These are phyloP conservation scores for Eriocheir sinensis DNA, from an alignment of 1,140 invertebrate species.

Conservation along the genomic window DNA sequence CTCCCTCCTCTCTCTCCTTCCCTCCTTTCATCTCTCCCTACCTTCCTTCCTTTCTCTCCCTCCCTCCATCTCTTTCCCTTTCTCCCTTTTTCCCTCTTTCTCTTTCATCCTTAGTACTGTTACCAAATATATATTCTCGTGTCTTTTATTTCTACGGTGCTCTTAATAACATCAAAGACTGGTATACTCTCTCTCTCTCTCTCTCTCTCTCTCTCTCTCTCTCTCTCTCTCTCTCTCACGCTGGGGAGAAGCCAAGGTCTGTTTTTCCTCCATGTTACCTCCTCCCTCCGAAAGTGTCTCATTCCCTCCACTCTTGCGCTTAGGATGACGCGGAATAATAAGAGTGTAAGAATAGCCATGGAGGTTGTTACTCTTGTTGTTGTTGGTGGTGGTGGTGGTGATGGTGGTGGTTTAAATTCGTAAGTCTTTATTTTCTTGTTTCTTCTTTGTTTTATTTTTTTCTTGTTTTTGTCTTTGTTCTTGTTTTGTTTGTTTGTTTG, in stretches of 20 bases:
- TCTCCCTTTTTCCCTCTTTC: conserved; percentile 15
- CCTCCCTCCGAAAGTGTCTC: not conserved
- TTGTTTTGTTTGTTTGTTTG: no score
- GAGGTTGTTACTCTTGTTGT: no score
- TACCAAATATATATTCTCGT: not conserved
- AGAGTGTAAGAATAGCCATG: no score
- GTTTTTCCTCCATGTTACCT: not conserved
- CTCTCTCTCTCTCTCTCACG: not conserved
- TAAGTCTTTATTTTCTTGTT: no score
- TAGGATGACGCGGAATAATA: not conserved
- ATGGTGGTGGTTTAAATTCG: no score
- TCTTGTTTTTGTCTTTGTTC: no score
- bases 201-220: not conserved
- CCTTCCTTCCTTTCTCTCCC: not conserved
- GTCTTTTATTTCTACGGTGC: not conserved
- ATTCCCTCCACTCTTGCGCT: not conserved
- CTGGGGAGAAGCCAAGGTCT: not conserved
- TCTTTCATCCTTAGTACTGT: not conserved
- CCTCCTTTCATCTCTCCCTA: no score
- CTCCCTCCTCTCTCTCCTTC: not conserved
- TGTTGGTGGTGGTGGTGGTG: no score
- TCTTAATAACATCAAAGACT: no score
- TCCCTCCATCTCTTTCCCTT: not conserved
- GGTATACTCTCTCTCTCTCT: not conserved
- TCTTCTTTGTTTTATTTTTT: no score